These are phyloP conservation scores for Cranoglanis bouderius DNA, from an alignment of 2,113 vertebrate genomes.

Conservation along the genomic window DNA sequence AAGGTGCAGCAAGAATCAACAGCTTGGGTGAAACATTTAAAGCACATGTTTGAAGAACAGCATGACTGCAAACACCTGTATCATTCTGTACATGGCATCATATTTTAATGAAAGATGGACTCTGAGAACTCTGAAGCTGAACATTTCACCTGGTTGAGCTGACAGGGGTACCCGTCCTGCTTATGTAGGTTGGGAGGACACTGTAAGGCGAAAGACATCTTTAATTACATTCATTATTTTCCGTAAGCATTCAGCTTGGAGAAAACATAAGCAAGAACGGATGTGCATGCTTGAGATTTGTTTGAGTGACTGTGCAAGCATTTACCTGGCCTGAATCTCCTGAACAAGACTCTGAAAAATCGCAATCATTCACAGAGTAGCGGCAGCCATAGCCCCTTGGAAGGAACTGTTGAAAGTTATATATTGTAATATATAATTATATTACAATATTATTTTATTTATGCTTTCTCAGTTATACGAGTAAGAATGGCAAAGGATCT, in stretches of 20 bases:
- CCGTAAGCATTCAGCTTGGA: neutral
- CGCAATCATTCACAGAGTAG: slow-evolving; percentile 91
- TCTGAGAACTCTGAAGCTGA: neutral
- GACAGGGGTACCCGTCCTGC: slow-evolving; percentile 93
- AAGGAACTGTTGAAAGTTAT: slow-evolving; percentile 91
- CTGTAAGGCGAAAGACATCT: slow-evolving; percentile 68
- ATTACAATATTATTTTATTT: slow-evolving; percentile 12
- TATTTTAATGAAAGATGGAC: neutral
- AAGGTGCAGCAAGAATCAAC: neutral
- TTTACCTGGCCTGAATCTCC: slow-evolving; percentile 96
- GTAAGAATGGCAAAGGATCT: neutral
- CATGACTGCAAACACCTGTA: neutral
- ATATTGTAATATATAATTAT: too few species aligned
- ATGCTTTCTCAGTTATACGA: neutral
- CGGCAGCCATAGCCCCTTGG: slow-evolving; percentile 92
- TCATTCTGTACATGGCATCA: neutral
- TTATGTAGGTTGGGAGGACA: slow-evolving; percentile 98
- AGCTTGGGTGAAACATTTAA: neutral
- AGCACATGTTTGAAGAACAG: neutral
- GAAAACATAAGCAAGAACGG: neutral
- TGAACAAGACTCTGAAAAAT: slow-evolving; percentile 91
- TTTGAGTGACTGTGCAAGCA: neutral
- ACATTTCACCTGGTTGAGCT: slow-evolving; percentile 86
- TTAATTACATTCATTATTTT: neutral
- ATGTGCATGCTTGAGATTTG: neutral